phyloP scores from a whole-genome alignment of 1,140 invertebrate genomes.

The Wasmannia auropunctata region DNA sequence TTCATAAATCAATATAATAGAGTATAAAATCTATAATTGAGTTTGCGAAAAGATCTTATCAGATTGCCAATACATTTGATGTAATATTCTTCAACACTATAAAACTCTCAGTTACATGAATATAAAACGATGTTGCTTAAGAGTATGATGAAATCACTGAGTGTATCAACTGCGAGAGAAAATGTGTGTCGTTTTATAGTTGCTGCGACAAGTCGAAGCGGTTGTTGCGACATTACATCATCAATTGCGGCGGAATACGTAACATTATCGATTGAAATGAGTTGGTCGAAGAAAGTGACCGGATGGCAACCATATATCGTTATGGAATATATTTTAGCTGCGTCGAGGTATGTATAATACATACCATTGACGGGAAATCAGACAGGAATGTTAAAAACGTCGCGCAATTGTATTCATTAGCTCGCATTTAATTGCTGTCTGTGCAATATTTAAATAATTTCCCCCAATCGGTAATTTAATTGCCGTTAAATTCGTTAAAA shows the following conservation, averaged over 20 bases:
- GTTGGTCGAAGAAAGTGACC: slow-evolving; percentile 5
- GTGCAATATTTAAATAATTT: slow-evolving; percentile 40
- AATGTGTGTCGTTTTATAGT: slow-evolving; percentile 5
- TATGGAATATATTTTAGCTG: slow-evolving; percentile 14
- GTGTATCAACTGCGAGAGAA: background rate
- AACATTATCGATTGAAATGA: slow-evolving; percentile 59
- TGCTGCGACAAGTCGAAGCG: slow-evolving; percentile 13
- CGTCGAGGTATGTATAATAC: background rate
- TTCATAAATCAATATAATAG: background rate
- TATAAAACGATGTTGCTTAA: background rate
- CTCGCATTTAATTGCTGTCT: slow-evolving; percentile 13
- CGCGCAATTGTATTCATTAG: slow-evolving; percentile 48
- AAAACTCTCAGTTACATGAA: background rate
- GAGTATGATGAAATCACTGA: background rate
- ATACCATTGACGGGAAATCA: slow-evolving; percentile 24
- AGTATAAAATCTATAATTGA: background rate
- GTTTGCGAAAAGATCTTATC: background rate
- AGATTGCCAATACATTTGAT: background rate
- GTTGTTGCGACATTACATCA: slow-evolving; percentile 5
- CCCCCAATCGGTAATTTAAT: background rate
- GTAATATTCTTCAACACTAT: background rate
- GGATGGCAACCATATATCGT: slow-evolving; percentile 13
- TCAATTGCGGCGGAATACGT: slow-evolving; percentile 55
- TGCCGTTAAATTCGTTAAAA: slow-evolving; percentile 26
- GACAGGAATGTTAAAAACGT: slow-evolving; percentile 31